Percentiles rank a stretch among this genome's conserved stretches.
These are phyloP conservation scores for Ormyrus labotus DNA, from an alignment of 2,888 invertebrate species.

Conservation along the genomic window DNA sequence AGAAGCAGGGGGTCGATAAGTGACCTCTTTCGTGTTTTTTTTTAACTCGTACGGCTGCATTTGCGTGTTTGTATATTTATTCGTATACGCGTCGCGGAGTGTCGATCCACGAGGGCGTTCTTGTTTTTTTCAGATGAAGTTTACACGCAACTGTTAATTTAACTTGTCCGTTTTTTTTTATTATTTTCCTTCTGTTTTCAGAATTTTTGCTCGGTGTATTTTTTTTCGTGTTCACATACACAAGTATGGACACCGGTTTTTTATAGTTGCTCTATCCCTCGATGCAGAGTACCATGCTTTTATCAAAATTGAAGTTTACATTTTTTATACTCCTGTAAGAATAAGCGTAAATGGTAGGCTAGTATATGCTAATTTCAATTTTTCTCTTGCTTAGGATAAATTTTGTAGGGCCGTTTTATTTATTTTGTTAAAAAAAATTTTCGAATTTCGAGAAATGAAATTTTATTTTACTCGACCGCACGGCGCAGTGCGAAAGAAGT, in stretches of 20 bases:
- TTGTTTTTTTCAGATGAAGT: background rate
- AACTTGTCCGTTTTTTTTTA: background rate
- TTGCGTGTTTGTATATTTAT: too few relatives aligned
- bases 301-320: slow-evolving; percentile 47
- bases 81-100: too few relatives aligned
- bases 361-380: too few relatives aligned
- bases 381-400: too few relatives aligned
- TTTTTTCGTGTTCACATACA: background rate
- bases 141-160: slow-evolving; percentile 8
- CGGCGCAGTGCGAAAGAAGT: too few relatives aligned
- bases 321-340: slow-evolving; percentile 8
- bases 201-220: background rate
- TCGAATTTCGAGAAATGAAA: too few relatives aligned
- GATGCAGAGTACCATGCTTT: slow-evolving; percentile 42
- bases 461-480: too few relatives aligned
- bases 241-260: background rate
- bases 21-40: slow-evolving; percentile 14
- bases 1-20: background rate
- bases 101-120: too few relatives aligned
- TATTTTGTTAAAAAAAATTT: too few relatives aligned
- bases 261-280: background rate
- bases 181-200: too few relatives aligned
- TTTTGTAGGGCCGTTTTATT: too few relatives aligned
- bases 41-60: background rate
- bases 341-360: too few relatives aligned